A percentile compares a stretch with the other conserved stretches of the same genome.
phyloP scores from a whole-genome alignment of 2,113 vertebrate genomes.

The Eubucco bourcierii region DNA sequence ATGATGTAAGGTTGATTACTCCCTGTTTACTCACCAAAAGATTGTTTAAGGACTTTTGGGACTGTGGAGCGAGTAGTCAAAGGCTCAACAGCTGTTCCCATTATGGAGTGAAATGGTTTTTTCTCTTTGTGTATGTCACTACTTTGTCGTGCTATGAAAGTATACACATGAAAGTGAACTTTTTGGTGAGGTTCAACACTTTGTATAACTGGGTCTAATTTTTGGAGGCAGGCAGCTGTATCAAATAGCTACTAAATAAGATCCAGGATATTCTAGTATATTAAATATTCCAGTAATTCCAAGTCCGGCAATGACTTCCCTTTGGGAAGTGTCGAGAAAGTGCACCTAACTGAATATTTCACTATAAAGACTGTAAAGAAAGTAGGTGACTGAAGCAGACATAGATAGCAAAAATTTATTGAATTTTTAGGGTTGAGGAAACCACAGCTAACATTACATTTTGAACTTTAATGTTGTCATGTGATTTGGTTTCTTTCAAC shows the following conservation, averaged over 20 bases:
- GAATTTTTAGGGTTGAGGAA: neutral
- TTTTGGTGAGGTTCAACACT: rapidly evolving
- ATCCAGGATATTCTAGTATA: neutral
- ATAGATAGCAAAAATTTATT: neutral
- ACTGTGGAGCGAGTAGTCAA: neutral
- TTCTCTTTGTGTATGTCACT: neutral
- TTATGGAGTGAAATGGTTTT: neutral
- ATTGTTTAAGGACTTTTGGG: neutral
- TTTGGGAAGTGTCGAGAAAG: neutral
- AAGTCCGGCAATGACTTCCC: neutral
- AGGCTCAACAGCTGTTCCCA: neutral
- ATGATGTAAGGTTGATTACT: neutral
- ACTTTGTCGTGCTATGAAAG: neutral
- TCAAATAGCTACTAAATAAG: neutral
- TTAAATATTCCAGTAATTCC: neutral
- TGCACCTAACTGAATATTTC: neutral
- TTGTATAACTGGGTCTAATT: neutral
- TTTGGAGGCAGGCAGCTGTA: neutral
- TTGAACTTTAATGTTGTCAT: neutral
- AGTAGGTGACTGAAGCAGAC: neutral
- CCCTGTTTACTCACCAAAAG: neutral
- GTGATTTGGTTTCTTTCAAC: neutral
- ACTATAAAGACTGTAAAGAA: neutral
- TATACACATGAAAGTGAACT: neutral
- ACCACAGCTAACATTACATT: neutral